A percentile compares a stretch with the other conserved stretches of the same genome.
Conservation (phyloP, 2,888 invertebrate genomes). For the Lasius platythorax region DNA sequence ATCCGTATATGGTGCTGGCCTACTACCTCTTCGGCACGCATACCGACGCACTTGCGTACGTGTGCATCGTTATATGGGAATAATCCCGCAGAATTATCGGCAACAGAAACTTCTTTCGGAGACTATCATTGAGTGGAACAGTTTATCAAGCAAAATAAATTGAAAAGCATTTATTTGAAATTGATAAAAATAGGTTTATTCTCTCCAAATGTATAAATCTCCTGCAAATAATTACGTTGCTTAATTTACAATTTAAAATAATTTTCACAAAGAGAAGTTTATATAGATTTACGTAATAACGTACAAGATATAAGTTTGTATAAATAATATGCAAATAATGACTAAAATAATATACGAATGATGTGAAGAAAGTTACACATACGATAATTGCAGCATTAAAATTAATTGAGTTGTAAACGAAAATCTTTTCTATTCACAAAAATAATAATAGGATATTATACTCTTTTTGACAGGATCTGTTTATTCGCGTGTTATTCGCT, state of each 20-base stretch:
- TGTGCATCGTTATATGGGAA: slow-evolving; percentile 39
- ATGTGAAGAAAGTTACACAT: not conserved
- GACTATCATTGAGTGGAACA: not conserved
- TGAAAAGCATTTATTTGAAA: not conserved
- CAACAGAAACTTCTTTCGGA: slow-evolving; percentile 23
- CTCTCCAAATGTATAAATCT: not conserved
- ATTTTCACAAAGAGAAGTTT: not conserved
- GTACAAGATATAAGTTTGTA: not conserved
- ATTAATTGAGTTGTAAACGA: not conserved
- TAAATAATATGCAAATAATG: not conserved
- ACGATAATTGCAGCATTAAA: not conserved
- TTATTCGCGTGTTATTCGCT: not conserved
- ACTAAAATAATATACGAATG: not conserved
- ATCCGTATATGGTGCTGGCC: slow-evolving; percentile 80
- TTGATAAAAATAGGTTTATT: not conserved
- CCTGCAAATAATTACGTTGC: not conserved
- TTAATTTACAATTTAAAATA: not conserved
- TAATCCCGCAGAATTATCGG: slow-evolving; percentile 3
- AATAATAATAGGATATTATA: not conserved
- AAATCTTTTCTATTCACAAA: not conserved
- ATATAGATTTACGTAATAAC: not conserved
- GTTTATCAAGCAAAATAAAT: not conserved
- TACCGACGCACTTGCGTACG: slow-evolving; percentile 17
- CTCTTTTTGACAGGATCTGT: not conserved
- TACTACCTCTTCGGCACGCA: slow-evolving; percentile 71